Conservation (phyloP, 2,888 invertebrate genomes). For the Herminia tarsipennalis region DNA sequence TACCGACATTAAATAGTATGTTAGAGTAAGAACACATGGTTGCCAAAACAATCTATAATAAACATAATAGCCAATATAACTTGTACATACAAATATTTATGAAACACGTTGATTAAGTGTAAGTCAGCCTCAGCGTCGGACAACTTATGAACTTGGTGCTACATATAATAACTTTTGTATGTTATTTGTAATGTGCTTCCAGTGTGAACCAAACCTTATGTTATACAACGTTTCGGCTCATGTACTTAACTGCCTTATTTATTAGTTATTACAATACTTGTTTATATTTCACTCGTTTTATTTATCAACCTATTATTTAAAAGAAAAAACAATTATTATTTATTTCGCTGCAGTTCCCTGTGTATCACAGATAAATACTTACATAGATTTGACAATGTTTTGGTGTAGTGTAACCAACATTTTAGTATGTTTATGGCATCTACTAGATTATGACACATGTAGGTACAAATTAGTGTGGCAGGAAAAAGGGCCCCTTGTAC, state of each 20-base stretch:
- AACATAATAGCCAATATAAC: constrained; percentile 26
- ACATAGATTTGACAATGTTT: no score
- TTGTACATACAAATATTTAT: constrained; percentile 59
- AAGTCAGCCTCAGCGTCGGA: constrained; percentile 43
- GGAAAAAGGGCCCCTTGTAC: no score
- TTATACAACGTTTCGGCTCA: constrained; percentile 49
- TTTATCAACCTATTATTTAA: constrained; percentile 36
- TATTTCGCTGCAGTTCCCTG: no score
- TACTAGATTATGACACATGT: no score
- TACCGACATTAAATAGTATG: no score
- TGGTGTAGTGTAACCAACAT: no score
- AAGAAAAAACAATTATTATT: no score
- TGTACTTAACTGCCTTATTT: constrained; percentile 75
- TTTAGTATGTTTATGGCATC: no score
- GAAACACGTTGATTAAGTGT: constrained; percentile 56
- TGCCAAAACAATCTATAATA: constrained; percentile 43
- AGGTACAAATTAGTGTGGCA: no score
- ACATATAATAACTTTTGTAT: constrained; percentile 54
- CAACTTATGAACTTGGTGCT: constrained; percentile 72
- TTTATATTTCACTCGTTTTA: constrained; percentile 54
- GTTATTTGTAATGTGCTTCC: constrained; percentile 53
- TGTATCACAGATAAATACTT: no score
- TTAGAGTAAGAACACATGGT: constrained; percentile 22
- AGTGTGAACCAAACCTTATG: constrained; percentile 21
- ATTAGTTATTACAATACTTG: constrained; percentile 71